Evolutionary conservation across 2,113 vertebrate species (phyloP).

Genomic region (Prinia subflava): DNA sequence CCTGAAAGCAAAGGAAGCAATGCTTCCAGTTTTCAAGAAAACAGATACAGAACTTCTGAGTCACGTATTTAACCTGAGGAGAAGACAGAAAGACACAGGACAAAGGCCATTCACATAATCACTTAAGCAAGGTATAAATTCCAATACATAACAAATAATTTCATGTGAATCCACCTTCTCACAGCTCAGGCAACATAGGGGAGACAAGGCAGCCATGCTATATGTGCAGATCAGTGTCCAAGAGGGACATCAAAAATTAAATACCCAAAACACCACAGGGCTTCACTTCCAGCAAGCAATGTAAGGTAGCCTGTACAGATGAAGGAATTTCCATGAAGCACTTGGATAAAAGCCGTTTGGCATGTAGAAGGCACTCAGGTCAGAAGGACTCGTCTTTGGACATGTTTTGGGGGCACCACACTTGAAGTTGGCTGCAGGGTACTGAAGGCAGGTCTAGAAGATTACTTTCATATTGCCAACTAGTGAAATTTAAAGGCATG

Average conservation of each 20-base stretch:
- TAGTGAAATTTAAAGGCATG: neutral
- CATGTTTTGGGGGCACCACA: neutral
- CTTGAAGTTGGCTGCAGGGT: neutral
- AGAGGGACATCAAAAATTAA: accelerated
- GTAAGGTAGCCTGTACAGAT: neutral
- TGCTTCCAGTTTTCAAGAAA: neutral
- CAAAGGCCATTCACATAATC: neutral
- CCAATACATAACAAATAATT: neutral
- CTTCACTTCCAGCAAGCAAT: neutral
- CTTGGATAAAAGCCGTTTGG: neutral
- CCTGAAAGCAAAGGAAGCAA: neutral
- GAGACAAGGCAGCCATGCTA: neutral
- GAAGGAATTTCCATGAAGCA: neutral
- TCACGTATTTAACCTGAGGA: neutral
- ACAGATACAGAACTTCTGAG: neutral
- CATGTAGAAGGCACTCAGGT: neutral
- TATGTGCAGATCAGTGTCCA: neutral
- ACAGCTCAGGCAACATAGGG: neutral
- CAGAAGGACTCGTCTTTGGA: neutral
- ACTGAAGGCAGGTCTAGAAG: neutral
- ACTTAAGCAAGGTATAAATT: neutral
- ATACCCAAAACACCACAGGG: neutral
- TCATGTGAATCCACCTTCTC: neutral
- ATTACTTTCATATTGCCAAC: neutral
- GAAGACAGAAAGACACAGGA: neutral